Evolutionary conservation across 2,888 invertebrate species (phyloP), one percentile per base, ranked within the genome.

Genomic region (Euspilapteryx auroguttella): DNA sequence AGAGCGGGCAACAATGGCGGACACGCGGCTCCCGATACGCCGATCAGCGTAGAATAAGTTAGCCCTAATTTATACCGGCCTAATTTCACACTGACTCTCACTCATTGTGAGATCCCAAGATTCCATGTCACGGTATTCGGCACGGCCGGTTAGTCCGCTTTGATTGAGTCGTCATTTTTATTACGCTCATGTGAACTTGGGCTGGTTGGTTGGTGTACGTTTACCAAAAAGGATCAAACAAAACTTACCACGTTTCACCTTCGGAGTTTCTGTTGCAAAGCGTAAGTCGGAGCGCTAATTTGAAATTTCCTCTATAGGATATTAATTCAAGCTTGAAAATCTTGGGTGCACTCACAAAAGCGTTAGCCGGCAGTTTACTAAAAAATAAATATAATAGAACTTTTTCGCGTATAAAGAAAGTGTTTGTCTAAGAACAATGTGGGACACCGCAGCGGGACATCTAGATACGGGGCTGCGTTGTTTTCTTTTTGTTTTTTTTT

Each of bases 341-440:
- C 46, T 39, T 37, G 32, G 45, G 41, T 48, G 38, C 40, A 44
- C 33, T 41, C n/a, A 63, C 59, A 65, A 64, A 52, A 44, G 50
- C 37, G 39, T 34, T 45, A 45, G 47, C 40, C 48, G 49, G 45
- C 45, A 53, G 57, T 59, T 53, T 51, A 17, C 17, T 6, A 17
- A 17, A 58, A 62, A 66, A 62, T 62, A 64, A 49, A 55, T 54
- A 62, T 58, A 64, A 61, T 51, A 41, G 49, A 39, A 40, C 44
- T 55, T 55, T 59, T 58, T 52, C 45, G 46, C 34, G 36, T 42
- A 44, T 55, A 52, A 66, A 61, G 62, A 71, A 69, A 68, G 64
- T 71, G 66, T 75, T 73, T 73, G 71, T 73, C 56, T 62, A 69
- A 71, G 73, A 71, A 73, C 71, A 73, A 71, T 61, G 51, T 42